phyloP scores from a whole-genome alignment of 2,888 invertebrate species.

The Melinaea menophilus region DNA sequence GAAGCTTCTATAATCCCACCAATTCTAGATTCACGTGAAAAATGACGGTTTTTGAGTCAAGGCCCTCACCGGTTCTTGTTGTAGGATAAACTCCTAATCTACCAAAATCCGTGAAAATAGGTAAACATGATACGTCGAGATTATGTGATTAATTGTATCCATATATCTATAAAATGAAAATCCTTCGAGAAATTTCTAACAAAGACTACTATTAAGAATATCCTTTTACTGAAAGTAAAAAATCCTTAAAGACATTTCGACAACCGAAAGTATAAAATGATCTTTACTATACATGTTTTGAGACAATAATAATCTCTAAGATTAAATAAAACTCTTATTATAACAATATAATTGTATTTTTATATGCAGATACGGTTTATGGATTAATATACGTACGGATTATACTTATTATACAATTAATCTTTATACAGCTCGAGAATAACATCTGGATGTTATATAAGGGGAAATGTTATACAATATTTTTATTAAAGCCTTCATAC shows the following conservation, averaged over 20 bases:
- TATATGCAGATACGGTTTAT: no score
- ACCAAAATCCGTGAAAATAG: constrained; percentile 57
- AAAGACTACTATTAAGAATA: not conserved
- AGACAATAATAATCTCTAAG: not conserved
- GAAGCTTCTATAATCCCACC: constrained; percentile 20
- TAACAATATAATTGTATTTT: not conserved
- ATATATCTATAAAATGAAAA: constrained; percentile 43
- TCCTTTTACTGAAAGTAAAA: not conserved
- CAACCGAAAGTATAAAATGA: not conserved
- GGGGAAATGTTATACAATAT: no score
- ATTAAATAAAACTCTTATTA: not conserved
- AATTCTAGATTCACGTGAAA: constrained; percentile 31
- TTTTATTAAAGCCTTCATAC: no score
- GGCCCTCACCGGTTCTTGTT: constrained; percentile 39
- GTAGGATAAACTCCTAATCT: constrained; percentile 56
- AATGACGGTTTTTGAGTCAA: constrained; percentile 47
- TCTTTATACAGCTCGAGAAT: no score
- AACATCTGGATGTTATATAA: no score
- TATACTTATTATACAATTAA: no score
- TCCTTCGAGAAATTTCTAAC: not conserved
- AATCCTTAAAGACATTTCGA: not conserved
- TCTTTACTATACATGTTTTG: no score
- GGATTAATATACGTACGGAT: no score
- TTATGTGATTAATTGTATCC: constrained; percentile 68
- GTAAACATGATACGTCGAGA: constrained; percentile 61